Evolutionary conservation across 2,888 invertebrate species (phyloP), one percentile per base, ranked within the genome.

Genomic region (Lamellibrachia satsuma): DNA sequence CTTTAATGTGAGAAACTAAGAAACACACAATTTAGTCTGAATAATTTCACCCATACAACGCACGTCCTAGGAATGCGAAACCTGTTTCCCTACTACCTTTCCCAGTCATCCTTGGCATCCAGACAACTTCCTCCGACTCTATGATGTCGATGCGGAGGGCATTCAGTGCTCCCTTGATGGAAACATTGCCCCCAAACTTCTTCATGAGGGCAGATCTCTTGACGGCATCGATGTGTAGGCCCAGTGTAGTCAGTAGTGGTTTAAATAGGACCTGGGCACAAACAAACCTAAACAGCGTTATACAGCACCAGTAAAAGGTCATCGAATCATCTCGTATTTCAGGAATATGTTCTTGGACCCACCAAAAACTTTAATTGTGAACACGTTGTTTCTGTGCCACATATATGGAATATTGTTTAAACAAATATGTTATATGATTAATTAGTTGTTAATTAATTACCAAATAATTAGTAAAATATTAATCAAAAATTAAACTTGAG

Each of bases 111-210:
- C 75, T 15, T 22, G 75, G 75, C 15, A 22, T 7, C 55, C 92
- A 75, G 75, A 22, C 75, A 75, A 75, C 75, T 75, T 75, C 75
- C 92, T 99, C 99, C 95, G 99, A 98, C 94, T 99, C 99, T 7
- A 99, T 98, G 96, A 99, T 99, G 96, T 99, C 98, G 93, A 99
- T 98, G 94, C 98, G 97, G 97, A 99, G 98, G 7, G 98, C 97
- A 95, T 99, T 98, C 97, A 99, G 98, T 95, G 98, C 98, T 7
- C 98, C 96, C n/a, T 96, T 96, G 91, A 97, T 95, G 11, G 96
- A 96, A 39, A 97, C 95, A 93, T 98, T 98, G 55, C 98, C 98
- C 90, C 98, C 99, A 95, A 98, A 97, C 93, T 98, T 98, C 96
- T 98, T 98, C 96, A 99, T 96, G 95, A 96, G 96, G 93, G 95